Evolutionary conservation across 2,888 invertebrate genomes (phyloP), one percentile per base, ranked within the genome.

Genomic region (Deilephila elpenor): DNA sequence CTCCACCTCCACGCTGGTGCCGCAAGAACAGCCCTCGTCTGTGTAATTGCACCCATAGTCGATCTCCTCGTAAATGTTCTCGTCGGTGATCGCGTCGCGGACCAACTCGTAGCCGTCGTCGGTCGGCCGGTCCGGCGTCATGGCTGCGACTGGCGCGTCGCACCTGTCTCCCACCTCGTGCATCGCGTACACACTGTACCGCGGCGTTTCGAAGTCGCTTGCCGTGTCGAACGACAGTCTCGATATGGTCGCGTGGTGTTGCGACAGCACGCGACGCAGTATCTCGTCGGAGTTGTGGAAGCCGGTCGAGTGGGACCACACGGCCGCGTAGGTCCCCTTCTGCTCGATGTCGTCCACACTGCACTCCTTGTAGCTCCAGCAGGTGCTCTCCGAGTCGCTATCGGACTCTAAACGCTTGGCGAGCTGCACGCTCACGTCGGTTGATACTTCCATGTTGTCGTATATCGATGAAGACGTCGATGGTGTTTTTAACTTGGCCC

Each of bases 151-250:
- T 93, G 93, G 86, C 75, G 76, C 77, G 79, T 80, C 82, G 79
- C 91, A 93, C 93, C 93, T 92, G 92, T 90, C 94, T 89, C 92
- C 93, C 91, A 92, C 93, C 91, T 93, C 93, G 74, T 87, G 87
- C 76, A 93, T 79, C 76, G 93, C 84, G 87, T 94, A 93, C 80
- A 93, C 90, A 60, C 89, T 84, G 85, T 90, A 93, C 78, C 85
- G 84, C 72, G 86, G 81, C 82, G 91, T 90, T 78, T 88, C 81
- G 76, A 93, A 89, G 75, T 93, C 94, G 82, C 86, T 86, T 7
- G 88, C 91, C 75, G 91, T 91, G 80, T 94, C 91, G 88, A 91
- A 93, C 77, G 91, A 90, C 82, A 93, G 79, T 75, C 88, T 89
- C 80, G 92, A 93, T 78, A 89, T 84, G 0, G 89, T 90, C 76